phyloP scores from a whole-genome alignment of 2,888 invertebrate genomes.

The Sympetrum striolatum region DNA sequence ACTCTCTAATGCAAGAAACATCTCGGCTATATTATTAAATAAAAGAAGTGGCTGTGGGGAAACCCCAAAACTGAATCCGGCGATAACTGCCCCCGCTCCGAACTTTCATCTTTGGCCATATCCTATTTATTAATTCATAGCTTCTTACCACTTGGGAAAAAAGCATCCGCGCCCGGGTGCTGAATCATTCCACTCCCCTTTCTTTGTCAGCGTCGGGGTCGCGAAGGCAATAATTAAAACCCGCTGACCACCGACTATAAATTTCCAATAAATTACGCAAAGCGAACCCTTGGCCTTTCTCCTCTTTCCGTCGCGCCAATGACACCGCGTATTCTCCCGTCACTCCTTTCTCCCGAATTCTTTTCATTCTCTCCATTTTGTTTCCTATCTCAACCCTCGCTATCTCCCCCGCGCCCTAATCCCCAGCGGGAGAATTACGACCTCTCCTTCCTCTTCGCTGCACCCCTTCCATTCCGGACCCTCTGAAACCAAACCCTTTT shows the following conservation, averaged over 20 bases:
- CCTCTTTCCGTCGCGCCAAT: neutral
- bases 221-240: neutral
- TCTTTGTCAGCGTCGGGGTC: neutral
- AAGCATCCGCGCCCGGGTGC: neutral
- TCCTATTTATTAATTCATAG: neutral
- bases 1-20: neutral
- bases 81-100: neutral
- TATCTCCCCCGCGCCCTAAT: neutral
- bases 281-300: neutral
- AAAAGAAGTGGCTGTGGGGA: neutral
- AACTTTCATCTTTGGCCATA: neutral
- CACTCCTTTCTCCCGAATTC: neutral
- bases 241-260: neutral
- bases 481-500: neutral
- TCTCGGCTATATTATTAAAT: neutral
- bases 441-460: neutral
- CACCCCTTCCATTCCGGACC: neutral
- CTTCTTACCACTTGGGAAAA: neutral
- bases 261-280: neutral
- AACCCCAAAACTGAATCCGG: neutral
- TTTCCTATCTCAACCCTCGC: neutral
- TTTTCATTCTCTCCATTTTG: neutral
- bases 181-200: neutral
- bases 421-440: neutral
- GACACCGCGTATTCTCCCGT: neutral